Evolutionary conservation across 1,140 invertebrate genomes (phyloP), one percentile per base, ranked within the genome.

Genomic region (Pogonognathellus flavescens): DNA sequence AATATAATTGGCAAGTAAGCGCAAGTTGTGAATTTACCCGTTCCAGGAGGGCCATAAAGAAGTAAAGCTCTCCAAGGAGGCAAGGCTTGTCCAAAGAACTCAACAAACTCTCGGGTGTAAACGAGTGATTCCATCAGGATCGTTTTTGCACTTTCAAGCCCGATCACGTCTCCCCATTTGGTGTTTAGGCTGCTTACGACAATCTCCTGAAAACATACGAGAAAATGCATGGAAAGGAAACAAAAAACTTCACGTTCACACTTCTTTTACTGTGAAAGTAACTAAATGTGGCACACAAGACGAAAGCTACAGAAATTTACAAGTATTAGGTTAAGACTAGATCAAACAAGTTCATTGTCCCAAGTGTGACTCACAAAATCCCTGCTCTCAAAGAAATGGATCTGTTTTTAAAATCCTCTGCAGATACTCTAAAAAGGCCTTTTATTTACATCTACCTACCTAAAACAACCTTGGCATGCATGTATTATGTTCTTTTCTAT

Each of bases 111-210:
- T 10, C 94, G 92, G 2, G 97, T 96, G 91, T 96, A 97, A 7
- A 98, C 93, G 0, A 97, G 94, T 3, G 97, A 94, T 91, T 98
- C 97, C 91, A 96, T 95, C n/a, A 99, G 91, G 20, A 96, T 90
- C 88, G 92, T 93, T 89, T 98, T 97, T 0, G 96, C 95, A 11
- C 94, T 92, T 8, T 93, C 92, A 83, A 98, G 91, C 82, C 97
- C 97, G 9, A 93, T 92, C 85, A 94, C 93, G 87, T 90, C 89
- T 83, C 90, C 90, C 93, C 96, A 95, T 87, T 93, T 92, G 80
- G 95, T 92, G 88, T 92, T 90, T 90, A 93, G 92, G 92, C 93
- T 92, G 85, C 92, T 92, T 11, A 93, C 91, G 88, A 95, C 93
- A 41, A 94, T 94, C 90, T 96, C 94, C 92, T 94, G 86, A 52